Conservation (phyloP, 1,140 invertebrate genomes). For the Heliconius eleuchia region DNA sequence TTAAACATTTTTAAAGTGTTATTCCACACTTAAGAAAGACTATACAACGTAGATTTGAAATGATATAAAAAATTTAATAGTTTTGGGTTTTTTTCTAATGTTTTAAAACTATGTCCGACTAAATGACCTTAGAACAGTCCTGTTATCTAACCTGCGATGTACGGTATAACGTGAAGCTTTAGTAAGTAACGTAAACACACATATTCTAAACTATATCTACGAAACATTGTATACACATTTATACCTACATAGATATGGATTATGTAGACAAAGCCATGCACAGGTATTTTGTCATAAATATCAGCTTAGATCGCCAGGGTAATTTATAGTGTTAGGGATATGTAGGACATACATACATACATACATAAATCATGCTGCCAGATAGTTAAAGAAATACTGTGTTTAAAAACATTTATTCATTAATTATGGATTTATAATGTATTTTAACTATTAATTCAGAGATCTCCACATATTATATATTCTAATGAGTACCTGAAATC, state of each 20-base stretch:
- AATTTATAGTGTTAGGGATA: conserved; percentile 12
- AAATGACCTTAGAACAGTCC: too few species aligned
- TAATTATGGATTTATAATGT: not conserved
- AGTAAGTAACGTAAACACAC: not conserved
- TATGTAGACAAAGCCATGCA: conserved; percentile 2
- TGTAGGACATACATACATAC: not conserved
- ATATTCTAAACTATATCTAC: not conserved
- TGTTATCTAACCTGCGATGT: too few species aligned
- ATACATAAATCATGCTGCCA: not conserved
- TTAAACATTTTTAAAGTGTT: too few species aligned
- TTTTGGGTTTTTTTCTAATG: too few species aligned
- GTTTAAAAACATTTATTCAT: not conserved
- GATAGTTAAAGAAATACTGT: not conserved
- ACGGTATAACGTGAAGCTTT: too few species aligned
- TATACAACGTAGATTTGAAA: too few species aligned
- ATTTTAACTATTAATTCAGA: not conserved
- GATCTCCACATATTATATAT: too few species aligned
- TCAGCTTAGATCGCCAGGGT: not conserved
- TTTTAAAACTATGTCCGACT: too few species aligned
- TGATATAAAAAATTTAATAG: too few species aligned
- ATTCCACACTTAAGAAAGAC: too few species aligned
- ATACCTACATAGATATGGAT: not conserved
- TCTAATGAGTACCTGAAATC: too few species aligned
- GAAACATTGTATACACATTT: not conserved
- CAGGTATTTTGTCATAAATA: conserved; percentile 13